Evolutionary conservation across 2,797 vertebrate genomes (phyloP), one percentile per base, ranked within the genome.

Genomic region (Jordanella pulchra): DNA sequence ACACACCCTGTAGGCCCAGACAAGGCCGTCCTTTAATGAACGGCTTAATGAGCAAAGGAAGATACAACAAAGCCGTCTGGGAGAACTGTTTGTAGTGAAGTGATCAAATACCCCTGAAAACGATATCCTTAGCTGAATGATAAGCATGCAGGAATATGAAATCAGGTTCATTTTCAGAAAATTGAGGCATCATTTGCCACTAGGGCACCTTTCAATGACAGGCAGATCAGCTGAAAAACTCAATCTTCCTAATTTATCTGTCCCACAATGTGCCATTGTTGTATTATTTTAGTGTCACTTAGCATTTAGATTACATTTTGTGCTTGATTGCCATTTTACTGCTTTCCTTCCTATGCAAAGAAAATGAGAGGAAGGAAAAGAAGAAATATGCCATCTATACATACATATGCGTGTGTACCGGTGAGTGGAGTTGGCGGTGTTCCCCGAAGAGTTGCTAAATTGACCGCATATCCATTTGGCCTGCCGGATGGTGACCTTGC

Each of bases 1-100:
- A 75, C 78, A 76, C 56, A 81, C 86, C 84, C 82, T 73, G 85
- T 84, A 82, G 88, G 81, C 85, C 64, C 51, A 88, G 76, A 86
- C 89, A 88, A 91, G 86, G 86, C 87, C 71, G 54, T 76, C 86
- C 77, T 88, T 87, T 91, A 92, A 92, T 89, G 85, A 93, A 87
- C 77, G 76, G 82, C 84, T 86, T 93, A 91, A 92, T 91, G 84
- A 86, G 86, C 86, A 88, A 85, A 90, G 84, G 81, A 89, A 89
- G 82, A 86, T 83, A 89, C 87, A 89, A 91, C 85, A 92, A 91
- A 92, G 90, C 79, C 56, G 70, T 84, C 90, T 89, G 87, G 82
- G 76, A 90, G 78, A 75, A 85, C 60, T 86, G 87, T 91, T 91
- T 91, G 90, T 86, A 89, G 89, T 86, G 72, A 84, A 84, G 86